Evolutionary conservation across 1,140 invertebrate genomes (phyloP).

Genomic region (Drosophila paulistorum): DNA sequence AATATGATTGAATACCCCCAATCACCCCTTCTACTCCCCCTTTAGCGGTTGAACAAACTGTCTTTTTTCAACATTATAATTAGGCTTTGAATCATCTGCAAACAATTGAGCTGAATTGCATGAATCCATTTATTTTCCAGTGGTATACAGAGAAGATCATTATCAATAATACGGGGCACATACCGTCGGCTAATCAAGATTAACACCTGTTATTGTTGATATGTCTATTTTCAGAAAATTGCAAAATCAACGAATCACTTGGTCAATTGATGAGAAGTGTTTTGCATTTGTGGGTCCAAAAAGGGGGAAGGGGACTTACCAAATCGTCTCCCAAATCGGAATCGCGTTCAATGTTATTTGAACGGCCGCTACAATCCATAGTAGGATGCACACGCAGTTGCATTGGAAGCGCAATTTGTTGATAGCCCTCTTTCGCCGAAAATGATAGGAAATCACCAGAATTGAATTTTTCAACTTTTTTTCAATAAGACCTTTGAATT

Average conservation of each 20-base stretch:
- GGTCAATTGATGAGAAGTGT: no score
- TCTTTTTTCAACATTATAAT: conserved; percentile 74
- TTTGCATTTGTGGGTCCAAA: no score
- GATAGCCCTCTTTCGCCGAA: background rate
- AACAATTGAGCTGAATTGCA: conserved; percentile 57
- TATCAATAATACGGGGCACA: background rate
- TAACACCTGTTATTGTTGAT: conserved; percentile 30
- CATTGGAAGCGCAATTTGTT: conserved; percentile 53
- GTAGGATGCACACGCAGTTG: conserved; percentile 77
- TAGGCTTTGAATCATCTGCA: conserved; percentile 77
- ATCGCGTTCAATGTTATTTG: conserved; percentile 78
- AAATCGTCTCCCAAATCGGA: conserved; percentile 79
- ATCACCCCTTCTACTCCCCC: conserved; percentile 14
- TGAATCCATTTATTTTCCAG: conserved; percentile 31
- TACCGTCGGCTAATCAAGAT: conserved; percentile 43
- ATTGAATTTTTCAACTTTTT: conserved; percentile 1
- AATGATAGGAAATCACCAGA: conserved; percentile 14
- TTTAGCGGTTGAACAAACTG: conserved; percentile 45
- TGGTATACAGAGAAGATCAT: conserved; percentile 27
- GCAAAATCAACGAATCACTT: background rate
- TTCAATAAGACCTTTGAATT: background rate
- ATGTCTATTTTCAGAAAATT: background rate
- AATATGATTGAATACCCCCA: conserved; percentile 26
- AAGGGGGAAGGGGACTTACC: conserved; percentile 56
- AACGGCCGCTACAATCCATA: conserved; percentile 81